Evolutionary conservation across 2,113 vertebrate species (phyloP).

Genomic region (Antennarius striatus): DNA sequence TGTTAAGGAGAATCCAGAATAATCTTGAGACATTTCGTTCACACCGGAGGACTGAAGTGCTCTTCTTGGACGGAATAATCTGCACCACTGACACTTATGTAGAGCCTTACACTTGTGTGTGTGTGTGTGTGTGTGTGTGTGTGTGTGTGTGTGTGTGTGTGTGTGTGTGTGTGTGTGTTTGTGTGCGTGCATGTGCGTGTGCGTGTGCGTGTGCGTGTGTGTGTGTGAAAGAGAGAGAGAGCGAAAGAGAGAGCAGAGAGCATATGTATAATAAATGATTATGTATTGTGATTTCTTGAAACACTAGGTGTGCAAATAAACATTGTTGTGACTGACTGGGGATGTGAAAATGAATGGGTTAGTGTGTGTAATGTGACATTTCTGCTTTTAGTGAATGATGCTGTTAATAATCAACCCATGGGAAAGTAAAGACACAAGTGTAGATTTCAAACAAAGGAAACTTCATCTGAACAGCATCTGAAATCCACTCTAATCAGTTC

Average conservation of each 20-base stretch:
- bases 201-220: not conserved
- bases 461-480: no score
- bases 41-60: not conserved
- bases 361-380: conserved; percentile 25
- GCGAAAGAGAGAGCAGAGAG: not conserved
- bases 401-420: conserved; percentile 56
- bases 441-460: no score
- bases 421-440: conserved; percentile 11
- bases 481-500: no score
- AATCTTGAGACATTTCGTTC: conserved; percentile 66
- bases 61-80: conserved; percentile 35
- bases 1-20: conserved; percentile 67
- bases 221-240: not conserved
- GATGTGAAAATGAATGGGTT: not conserved
- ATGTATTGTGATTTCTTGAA: not conserved
- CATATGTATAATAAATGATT: not conserved
- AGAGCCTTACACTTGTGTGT: not conserved
- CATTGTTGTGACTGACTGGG: not conserved
- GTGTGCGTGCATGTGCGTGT: not conserved
- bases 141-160: not conserved
- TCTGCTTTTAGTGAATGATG: conserved; percentile 22
- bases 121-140: not conserved
- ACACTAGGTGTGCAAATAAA: not conserved
- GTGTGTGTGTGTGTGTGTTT: not conserved
- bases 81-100: not conserved